A percentile compares a stretch with the other conserved stretches of the same genome.
Evolutionary conservation across 2,888 invertebrate genomes (phyloP).

Genomic region (Trichopria drosophilae): DNA sequence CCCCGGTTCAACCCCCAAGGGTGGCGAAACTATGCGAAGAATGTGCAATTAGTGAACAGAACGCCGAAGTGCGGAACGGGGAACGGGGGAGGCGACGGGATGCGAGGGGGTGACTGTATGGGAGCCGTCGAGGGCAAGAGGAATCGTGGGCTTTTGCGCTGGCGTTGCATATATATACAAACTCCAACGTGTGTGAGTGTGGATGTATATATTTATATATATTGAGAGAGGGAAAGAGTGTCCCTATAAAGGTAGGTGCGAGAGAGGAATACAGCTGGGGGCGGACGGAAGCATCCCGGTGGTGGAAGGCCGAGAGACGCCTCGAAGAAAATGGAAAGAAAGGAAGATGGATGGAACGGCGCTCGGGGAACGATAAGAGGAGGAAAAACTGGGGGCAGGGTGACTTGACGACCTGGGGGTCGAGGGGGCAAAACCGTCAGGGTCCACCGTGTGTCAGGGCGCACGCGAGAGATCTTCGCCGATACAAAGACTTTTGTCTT

Average conservation of each 20-base stretch:
- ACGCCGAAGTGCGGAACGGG: slow-evolving; percentile 60
- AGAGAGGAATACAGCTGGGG: slow-evolving; percentile 33
- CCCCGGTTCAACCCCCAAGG: slow-evolving; percentile 54
- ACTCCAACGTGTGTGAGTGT: background rate
- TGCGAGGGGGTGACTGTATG: slow-evolving; percentile 23
- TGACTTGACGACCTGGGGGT: slow-evolving; percentile 31
- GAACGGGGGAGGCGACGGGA: slow-evolving; percentile 35
- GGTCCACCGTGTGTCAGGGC: no score
- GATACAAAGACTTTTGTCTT: no score
- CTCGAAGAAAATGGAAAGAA: slow-evolving; percentile 54
- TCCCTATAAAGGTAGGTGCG: slow-evolving; percentile 27
- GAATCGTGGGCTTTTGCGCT: slow-evolving; percentile 8
- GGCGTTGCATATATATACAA: slow-evolving; percentile 2
- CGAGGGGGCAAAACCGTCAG: slow-evolving; percentile 13
- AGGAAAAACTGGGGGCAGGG: slow-evolving; percentile 14
- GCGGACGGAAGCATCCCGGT: background rate
- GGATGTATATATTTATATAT: background rate
- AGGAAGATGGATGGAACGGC: slow-evolving; percentile 57
- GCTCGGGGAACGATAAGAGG: slow-evolving; percentile 44
- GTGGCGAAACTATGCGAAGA: slow-evolving; percentile 92
- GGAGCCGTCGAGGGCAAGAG: slow-evolving; percentile 15
- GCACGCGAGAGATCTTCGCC: no score
- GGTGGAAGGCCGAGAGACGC: slow-evolving; percentile 27
- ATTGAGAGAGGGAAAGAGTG: slow-evolving; percentile 19
- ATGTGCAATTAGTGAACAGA: slow-evolving; percentile 93